A percentile compares a stretch with the other conserved stretches of the same genome.
Evolutionary conservation across 2,113 vertebrate species (phyloP).

Genomic region (Ramphastos sulfuratus): DNA sequence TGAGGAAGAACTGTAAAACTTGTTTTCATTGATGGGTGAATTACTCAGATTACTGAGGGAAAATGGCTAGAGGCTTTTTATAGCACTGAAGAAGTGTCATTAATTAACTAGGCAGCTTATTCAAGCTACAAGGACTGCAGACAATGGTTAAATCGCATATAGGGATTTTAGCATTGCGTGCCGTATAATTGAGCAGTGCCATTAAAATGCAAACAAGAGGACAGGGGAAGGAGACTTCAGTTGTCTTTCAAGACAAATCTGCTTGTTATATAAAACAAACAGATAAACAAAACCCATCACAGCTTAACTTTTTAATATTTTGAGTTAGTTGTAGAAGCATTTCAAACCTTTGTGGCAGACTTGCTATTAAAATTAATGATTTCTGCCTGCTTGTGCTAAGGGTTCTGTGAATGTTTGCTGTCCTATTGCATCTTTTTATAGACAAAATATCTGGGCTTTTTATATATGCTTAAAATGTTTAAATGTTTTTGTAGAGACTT

Average conservation of each 20-base stretch:
- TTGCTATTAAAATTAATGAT: slow-evolving; percentile 46
- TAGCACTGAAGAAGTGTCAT: neutral
- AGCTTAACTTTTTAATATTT: slow-evolving; percentile 27
- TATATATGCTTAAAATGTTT: neutral
- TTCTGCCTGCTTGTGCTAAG: slow-evolving; percentile 1
- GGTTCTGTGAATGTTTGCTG: slow-evolving; percentile 23
- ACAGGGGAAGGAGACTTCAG: slow-evolving; percentile 11
- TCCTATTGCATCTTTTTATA: slow-evolving; percentile 8
- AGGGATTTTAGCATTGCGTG: neutral
- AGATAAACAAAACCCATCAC: neutral
- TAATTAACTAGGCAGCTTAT: slow-evolving; percentile 38
- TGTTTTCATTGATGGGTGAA: slow-evolving; percentile 6
- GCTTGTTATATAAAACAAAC: slow-evolving; percentile 1
- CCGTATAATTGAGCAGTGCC: neutral
- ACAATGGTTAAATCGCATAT: neutral
- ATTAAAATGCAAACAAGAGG: neutral
- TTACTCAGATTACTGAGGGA: neutral
- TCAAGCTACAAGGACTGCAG: neutral
- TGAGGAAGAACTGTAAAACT: neutral
- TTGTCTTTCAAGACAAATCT: slow-evolving; percentile 9
- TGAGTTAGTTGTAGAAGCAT: slow-evolving; percentile 24
- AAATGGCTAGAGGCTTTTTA: slow-evolving; percentile 2
- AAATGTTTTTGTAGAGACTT: neutral
- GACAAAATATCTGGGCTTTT: neutral
- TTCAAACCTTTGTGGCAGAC: slow-evolving; percentile 2